These are phyloP conservation scores for Kryptolebias ocellatus DNA, from an alignment of 2,797 vertebrate species.

Conservation along the genomic window DNA sequence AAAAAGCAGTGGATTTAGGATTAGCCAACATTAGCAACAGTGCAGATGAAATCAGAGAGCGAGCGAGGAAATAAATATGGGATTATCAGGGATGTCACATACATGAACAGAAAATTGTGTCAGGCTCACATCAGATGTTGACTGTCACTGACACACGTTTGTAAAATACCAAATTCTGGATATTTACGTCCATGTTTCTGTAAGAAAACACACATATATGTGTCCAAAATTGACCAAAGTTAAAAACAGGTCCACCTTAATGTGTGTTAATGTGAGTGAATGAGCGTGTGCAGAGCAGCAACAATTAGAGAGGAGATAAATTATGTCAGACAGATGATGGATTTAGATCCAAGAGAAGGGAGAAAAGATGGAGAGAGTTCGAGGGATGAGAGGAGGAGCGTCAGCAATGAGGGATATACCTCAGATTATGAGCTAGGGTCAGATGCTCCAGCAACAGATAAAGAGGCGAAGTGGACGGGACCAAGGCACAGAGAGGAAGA, in stretches of 20 bases:
- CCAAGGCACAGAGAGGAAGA: conserved; percentile 38
- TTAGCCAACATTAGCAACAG: conserved; percentile 51
- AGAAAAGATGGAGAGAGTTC: conserved; percentile 34
- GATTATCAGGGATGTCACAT: conserved; percentile 60
- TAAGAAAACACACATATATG: not conserved
- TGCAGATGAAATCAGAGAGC: conserved; percentile 43
- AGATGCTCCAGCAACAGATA: conserved; percentile 62
- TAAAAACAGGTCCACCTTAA: not conserved
- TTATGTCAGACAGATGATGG: conserved; percentile 16
- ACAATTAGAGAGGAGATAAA: conserved; percentile 2
- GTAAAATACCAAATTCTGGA: not conserved
- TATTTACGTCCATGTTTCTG: not conserved
- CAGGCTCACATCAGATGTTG: conserved; percentile 19
- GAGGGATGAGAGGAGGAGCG: conserved; percentile 68
- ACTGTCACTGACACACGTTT: conserved; percentile 21
- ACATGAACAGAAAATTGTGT: conserved; percentile 42
- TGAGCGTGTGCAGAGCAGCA: not conserved
- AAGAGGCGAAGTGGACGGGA: conserved; percentile 57
- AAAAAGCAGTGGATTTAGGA: conserved; percentile 63
- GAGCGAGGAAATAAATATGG: conserved; percentile 45
- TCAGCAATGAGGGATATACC: conserved; percentile 57
- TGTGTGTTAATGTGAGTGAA: not conserved
- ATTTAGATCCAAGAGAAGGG: conserved; percentile 45
- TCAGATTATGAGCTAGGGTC: conserved; percentile 74
- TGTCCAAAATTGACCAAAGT: not conserved